phyloP scores from a whole-genome alignment of 2,888 invertebrate species.

The Caenorhabditis auriculariae region DNA sequence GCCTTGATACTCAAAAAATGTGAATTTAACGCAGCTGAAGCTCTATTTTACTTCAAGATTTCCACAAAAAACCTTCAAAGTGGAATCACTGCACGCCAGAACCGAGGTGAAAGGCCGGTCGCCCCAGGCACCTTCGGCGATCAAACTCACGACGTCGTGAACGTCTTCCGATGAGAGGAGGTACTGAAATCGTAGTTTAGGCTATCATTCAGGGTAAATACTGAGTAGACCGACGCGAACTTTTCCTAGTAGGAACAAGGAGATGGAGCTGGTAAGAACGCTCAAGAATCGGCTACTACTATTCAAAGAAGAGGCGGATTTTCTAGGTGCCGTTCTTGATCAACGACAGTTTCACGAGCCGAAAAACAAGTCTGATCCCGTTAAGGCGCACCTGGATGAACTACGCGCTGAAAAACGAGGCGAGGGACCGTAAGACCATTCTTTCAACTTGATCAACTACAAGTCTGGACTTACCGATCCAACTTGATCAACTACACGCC shows the following conservation, averaged over 20 bases:
- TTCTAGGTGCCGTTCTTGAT: background rate
- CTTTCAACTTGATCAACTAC: too few relatives aligned
- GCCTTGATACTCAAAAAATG: too few relatives aligned
- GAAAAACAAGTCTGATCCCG: too few relatives aligned
- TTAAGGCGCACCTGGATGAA: too few relatives aligned
- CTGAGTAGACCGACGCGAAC: background rate
- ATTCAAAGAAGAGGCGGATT: background rate
- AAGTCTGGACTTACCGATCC: too few relatives aligned
- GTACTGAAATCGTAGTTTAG: slow-evolving; percentile 66
- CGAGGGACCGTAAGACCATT: too few relatives aligned
- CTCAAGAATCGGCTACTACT: too few relatives aligned
- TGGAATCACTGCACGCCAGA: slow-evolving; percentile 81
- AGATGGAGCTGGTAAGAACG: background rate
- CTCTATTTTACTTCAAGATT: too few relatives aligned
- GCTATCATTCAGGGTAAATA: slow-evolving; percentile 3
- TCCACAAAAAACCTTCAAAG: slow-evolving; percentile 70
- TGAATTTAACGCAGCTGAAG: too few relatives aligned
- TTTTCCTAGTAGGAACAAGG: background rate
- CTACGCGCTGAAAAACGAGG: too few relatives aligned
- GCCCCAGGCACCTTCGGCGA: slow-evolving; percentile 64
- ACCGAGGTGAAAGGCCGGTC: slow-evolving; percentile 70
- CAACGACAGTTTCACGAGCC: too few relatives aligned
- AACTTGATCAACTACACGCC: too few relatives aligned
- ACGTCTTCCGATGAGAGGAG: slow-evolving; percentile 85
- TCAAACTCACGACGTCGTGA: slow-evolving; percentile 78